Evolutionary conservation across 37 sponge, comb jelly and placozoan genomes (phyloP), one percentile per base, ranked within the genome.

Genomic region (Spongia lamella): DNA sequence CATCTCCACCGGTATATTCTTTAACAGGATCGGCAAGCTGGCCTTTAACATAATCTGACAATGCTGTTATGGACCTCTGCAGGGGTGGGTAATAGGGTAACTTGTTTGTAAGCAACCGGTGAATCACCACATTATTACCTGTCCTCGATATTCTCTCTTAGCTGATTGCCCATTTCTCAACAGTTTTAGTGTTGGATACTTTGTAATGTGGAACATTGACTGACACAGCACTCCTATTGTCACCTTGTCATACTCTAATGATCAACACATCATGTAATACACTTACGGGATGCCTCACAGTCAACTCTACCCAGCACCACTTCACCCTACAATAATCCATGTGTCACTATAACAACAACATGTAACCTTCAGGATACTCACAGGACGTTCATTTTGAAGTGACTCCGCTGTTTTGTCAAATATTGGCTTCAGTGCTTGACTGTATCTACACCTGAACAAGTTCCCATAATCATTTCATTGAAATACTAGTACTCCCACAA

Each of bases 181-280:
- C 33, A 98, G 25, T 75, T 98, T 98, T 68, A 98, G 50, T 3
- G 99, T 98, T 0, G 99, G 99, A 60, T 98, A 98, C 73, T 98
- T 98, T 39, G 61, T 77, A 32, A 98, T 82, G 51, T 79, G 88
- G 60, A 92, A 96, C 22, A 70, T 64, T 2, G 63, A 37, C 3
- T 43, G 24, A 56, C 89, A 89, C 1, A 89, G 60, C 0, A 51
- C 50, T 31, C 53, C 89, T 89, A 43, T 13, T 32, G 24, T 3
- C 29, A 32, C 17, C 25, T 22, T 21, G 47, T 38, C 34, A 63
- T 27, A 31, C 34, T 9, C 4, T 19, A 63, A 7, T 60, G 61
- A 25, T 22, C 24, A 19, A 35, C 20, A 76, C 53, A 69, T 22
- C 37, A 32, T 19, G 35, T 35, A 20, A 13, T 20, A 15, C 16